Evolutionary conservation across 2,888 invertebrate genomes (phyloP).

Genomic region (Eupeodes latifasciatus): DNA sequence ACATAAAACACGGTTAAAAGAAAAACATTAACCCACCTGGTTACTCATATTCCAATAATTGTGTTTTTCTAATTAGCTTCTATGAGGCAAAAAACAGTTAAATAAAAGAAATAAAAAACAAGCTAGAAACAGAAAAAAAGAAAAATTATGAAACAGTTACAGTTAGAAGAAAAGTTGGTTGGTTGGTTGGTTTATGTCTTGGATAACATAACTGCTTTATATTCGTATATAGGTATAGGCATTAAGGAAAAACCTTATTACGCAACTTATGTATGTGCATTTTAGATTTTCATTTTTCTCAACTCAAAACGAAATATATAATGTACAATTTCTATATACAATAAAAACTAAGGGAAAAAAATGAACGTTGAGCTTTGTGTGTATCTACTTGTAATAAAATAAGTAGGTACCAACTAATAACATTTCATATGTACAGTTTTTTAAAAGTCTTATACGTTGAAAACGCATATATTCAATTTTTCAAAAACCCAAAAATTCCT

Average conservation of each 20-base stretch:
- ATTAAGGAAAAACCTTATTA: constrained; percentile 63
- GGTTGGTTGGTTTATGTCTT: constrained; percentile 23
- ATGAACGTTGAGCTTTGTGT: constrained; percentile 73
- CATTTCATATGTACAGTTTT: constrained; percentile 50
- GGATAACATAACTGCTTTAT: constrained; percentile 25
- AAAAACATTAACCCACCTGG: constrained; percentile 71
- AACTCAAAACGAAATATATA: constrained; percentile 10
- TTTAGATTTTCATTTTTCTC: constrained; percentile 47
- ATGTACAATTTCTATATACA: constrained; percentile 44
- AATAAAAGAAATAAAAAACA: constrained; percentile 39
- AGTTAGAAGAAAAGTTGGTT: background rate
- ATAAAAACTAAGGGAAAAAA: constrained; percentile 64
- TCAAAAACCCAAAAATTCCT: constrained; percentile 29
- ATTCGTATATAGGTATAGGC: background rate
- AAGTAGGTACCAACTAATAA: constrained; percentile 65
- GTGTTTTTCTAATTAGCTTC: constrained; percentile 53
- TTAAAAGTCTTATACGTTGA: constrained; percentile 18
- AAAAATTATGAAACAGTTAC: constrained; percentile 36
- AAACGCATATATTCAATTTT: constrained; percentile 23
- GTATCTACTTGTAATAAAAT: constrained; percentile 72
- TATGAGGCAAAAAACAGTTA: constrained; percentile 39
- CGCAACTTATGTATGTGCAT: constrained; percentile 69
- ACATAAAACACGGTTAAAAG: constrained; percentile 3
- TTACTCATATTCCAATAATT: constrained; percentile 73
- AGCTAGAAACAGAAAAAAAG: constrained; percentile 39